Percentiles rank a stretch among this genome's conserved stretches.
Evolutionary conservation across 64 coral and sea anemone genomes (phyloP).

Genomic region (Stylophora pistillata): DNA sequence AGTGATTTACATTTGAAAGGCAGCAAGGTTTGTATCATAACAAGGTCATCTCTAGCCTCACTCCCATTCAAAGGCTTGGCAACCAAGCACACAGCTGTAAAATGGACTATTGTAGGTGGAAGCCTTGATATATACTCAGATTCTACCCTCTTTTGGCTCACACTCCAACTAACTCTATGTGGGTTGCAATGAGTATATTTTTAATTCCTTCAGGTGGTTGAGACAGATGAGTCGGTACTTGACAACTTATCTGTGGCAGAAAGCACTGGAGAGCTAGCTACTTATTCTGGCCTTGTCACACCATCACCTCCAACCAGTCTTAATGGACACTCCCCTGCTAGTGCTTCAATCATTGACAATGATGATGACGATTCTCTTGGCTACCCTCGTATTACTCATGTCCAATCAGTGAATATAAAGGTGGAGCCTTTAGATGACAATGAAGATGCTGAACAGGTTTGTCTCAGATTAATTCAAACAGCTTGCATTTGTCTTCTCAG

Average conservation of each 20-base stretch:
- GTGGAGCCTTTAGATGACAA: slow-evolving; percentile 85
- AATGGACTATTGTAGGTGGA: too few species aligned
- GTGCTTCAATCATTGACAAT: slow-evolving; percentile 53
- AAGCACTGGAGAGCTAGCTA: slow-evolving; percentile 7
- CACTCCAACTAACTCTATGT: too few species aligned
- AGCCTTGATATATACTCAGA: too few species aligned
- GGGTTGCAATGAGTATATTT: not conserved
- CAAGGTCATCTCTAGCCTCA: too few species aligned
- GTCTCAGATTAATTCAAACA: not conserved
- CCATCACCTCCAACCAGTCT: slow-evolving; percentile 80
- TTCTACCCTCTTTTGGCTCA: too few species aligned
- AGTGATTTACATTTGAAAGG: too few species aligned
- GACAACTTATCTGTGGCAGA: slow-evolving; percentile 37
- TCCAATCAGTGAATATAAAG: slow-evolving; percentile 84
- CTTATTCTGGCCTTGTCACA: slow-evolving; percentile 44
- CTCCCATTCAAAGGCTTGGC: too few species aligned
- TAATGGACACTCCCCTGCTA: slow-evolving; percentile 47
- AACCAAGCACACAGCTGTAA: too few species aligned
- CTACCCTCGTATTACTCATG: slow-evolving; percentile 87
- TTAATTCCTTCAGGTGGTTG: slow-evolving; percentile 60
- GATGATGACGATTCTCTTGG: slow-evolving; percentile 55
- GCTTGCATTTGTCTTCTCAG: too few species aligned
- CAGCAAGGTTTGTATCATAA: too few species aligned
- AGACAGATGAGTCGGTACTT: slow-evolving; percentile 68
- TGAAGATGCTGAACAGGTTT: slow-evolving; percentile 74